These are phyloP conservation scores for Pterobdella sp. DNA, from an alignment of 2,888 invertebrate species.

Conservation along the genomic window DNA sequence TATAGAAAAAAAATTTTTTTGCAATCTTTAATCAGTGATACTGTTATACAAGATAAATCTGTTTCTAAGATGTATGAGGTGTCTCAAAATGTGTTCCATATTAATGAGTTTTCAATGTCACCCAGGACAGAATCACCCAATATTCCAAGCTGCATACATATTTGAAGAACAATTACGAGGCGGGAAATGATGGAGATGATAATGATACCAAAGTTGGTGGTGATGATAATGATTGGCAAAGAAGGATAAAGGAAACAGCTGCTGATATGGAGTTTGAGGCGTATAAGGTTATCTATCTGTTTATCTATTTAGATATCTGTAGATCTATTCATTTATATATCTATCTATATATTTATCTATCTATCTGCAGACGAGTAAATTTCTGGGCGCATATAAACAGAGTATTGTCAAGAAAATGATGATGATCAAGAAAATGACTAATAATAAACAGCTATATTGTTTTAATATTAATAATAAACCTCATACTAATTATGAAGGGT, in stretches of 20 bases:
- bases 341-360: no score
- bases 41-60: no score
- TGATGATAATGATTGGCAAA: conserved; percentile 1
- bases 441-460: neutral
- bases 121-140: conserved; percentile 6
- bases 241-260: neutral
- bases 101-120: no score
- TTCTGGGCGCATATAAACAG: neutral
- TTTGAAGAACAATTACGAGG: neutral
- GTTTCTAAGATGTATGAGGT: no score
- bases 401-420: neutral
- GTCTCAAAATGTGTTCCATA: no score
- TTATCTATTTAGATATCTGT: no score
- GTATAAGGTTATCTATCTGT: no score
- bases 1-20: no score
- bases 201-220: neutral
- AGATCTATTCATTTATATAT: no score
- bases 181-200: neutral
- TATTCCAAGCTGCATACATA: neutral
- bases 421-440: neutral
- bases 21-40: no score
- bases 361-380: neutral
- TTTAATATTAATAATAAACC: conserved; percentile 9
- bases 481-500: conserved; percentile 4
- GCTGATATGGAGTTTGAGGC: no score